Evolutionary conservation across 2,888 invertebrate species (phyloP).

Genomic region (Acronicta psi): DNA sequence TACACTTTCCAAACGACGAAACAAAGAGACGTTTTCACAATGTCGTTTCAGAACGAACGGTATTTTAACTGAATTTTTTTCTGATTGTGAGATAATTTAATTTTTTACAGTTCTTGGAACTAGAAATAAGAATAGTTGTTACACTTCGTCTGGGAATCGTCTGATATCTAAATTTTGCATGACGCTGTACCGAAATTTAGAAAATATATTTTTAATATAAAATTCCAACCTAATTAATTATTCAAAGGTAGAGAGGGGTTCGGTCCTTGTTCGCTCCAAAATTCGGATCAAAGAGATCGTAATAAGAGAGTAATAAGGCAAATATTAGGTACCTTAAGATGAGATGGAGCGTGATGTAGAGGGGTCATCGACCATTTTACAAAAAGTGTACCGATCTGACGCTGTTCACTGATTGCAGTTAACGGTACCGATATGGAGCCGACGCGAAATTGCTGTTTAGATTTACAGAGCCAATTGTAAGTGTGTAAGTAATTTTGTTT

Average conservation of each 20-base stretch:
- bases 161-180: slow-evolving; percentile 21
- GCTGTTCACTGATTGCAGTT: slow-evolving; percentile 66
- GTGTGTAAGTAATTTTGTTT: slow-evolving; percentile 56
- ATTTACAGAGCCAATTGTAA: slow-evolving; percentile 63
- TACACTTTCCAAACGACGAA: slow-evolving; percentile 2
- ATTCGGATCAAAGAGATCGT: slow-evolving; percentile 32
- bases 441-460: slow-evolving; percentile 67
- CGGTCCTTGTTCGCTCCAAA: slow-evolving; percentile 17
- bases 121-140: slow-evolving; percentile 33
- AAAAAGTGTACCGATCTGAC: slow-evolving; percentile 68
- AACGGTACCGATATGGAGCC: slow-evolving; percentile 70
- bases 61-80: slow-evolving; percentile 20
- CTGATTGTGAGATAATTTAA: slow-evolving; percentile 22
- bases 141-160: slow-evolving; percentile 42
- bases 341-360: slow-evolving; percentile 44
- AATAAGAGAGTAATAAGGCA: slow-evolving; percentile 46
- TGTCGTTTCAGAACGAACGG: slow-evolving; percentile 21
- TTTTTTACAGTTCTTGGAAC: slow-evolving; percentile 21
- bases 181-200: slow-evolving; percentile 14
- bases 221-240: slow-evolving; percentile 12
- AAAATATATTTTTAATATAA: slow-evolving; percentile 26
- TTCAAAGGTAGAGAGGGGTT: slow-evolving; percentile 6
- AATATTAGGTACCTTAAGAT: slow-evolving; percentile 35
- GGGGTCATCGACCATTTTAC: slow-evolving; percentile 71
- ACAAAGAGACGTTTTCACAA: slow-evolving; percentile 35